Evolutionary conservation across 2,888 invertebrate species (phyloP), one percentile per base, ranked within the genome.

Genomic region (Heliconius ethilla): DNA sequence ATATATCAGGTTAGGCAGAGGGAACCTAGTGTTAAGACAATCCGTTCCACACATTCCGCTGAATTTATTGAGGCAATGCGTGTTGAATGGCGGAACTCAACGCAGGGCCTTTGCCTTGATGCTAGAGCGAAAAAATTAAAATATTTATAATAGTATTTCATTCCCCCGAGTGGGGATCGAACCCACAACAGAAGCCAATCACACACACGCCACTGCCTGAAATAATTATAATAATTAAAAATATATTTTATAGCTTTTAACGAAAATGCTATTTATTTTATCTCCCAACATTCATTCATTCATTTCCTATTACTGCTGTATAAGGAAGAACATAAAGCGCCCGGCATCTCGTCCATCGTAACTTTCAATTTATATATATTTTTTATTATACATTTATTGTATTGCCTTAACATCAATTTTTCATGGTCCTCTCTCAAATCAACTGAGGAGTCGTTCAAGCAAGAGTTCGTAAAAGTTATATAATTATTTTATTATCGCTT

Each of bases 301-400:
- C 33, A 33, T 33, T 70, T 33, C 67, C 63, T 75, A 77, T 80
- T 74, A 78, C 22, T 62, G 70, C 75, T 65, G 59, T 77, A 75
- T 70, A 72, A 63, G 55, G 75, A 63, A 73, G 75, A 33, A 67
- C 55, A 55, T 79, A 78, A 80, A 79, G 67, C 63, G n/a, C 67
- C 45, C 29, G 75, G 51, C 79, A 73, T 74, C 74, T 78, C 55
- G 69, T 33, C 78, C 74, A 55, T 78, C 80, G 76, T 78, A 62
- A 78, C 33, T 51, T 59, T 78, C 70, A 75, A 79, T 81, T 80
- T 81, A 78, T 80, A 40, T 79, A 62, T 75, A 65, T 75, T 73
- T 74, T 79, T 79, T 78, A 78, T 79, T 63, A n/a, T 73, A 25
- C 65, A 27, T 72, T 75, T 75, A 73, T 73, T 81, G 75, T 76